Base-by-base conservation (phyloP, 2,113 vertebrate species). In the Glaucomys volans region DNA sequence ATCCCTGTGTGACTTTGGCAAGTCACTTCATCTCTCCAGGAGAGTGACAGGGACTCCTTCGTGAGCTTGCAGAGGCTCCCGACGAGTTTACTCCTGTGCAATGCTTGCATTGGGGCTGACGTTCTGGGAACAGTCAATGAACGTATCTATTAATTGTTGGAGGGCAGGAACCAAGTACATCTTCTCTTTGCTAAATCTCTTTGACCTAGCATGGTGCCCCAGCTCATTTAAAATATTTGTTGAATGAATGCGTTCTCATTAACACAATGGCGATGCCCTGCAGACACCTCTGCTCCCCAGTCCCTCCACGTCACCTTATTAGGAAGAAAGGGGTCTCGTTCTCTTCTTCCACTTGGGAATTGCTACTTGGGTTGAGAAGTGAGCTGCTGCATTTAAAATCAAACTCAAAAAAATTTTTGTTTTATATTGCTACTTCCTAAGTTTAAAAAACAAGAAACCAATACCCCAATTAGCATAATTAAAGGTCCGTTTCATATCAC, bases 381-480 rank as follows among this genome's bases (percentile, higher is more conserved):
- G 52, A 93, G 95, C 17, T 57, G 76, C 54, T 91, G 77, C 89
- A 76, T 96, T 96, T 74, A 82, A 95, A 95, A 77, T 57, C 85
- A 94, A 85, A 89, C 18, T 83, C 54, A 30, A 67, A 80, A 77
- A 44, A 64, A n/a, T 62, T n/a, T n/a, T n/a, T 90, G 47, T 76
- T 14, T 42, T 0, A 32, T 83, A 74, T 4, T 86, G 32, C 35
- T 74, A 85, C 47, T 92, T 92, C 35, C 57, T 67, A 90, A 82
- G 44, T 88, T 79, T 66, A 44, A 93, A 76, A 74, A 92, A 62
- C 54, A 89, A 76, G 81, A 85, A 96, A 79, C 93, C 95, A 87
- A 84, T 87, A 80, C 94, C 50, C 84, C 90, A 94, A 96, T 96
- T 87, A 96, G 67, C 69, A 92, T 64, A 95, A 95, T 92, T 87